Conservation (phyloP, 2,888 invertebrate species). For the Chymomyza procnemis region DNA sequence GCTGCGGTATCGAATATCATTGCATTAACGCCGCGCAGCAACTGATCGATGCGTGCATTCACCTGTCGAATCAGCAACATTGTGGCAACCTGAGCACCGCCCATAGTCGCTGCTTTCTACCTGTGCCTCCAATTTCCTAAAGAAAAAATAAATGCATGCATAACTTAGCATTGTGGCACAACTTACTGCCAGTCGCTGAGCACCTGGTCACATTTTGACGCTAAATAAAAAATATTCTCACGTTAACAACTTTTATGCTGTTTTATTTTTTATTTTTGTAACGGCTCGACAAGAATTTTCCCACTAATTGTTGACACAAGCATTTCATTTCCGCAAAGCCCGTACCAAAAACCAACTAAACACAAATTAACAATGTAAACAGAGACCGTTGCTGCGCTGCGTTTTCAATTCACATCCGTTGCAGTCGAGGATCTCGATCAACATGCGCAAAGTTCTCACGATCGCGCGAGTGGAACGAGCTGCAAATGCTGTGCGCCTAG, state of each 20-base stretch:
- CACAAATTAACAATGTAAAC: slow-evolving; percentile 14
- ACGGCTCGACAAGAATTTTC: slow-evolving; percentile 49
- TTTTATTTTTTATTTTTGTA: no score
- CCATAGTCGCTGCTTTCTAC: not conserved
- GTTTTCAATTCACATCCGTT: slow-evolving; percentile 33
- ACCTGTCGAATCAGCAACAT: not conserved
- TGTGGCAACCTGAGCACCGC: not conserved
- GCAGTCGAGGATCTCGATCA: slow-evolving; percentile 15
- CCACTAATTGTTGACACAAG: slow-evolving; percentile 50
- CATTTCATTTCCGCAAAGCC: slow-evolving; percentile 30
- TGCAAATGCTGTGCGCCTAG: slow-evolving; percentile 50
- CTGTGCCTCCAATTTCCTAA: slow-evolving; percentile 3
- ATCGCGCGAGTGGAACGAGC: not conserved
- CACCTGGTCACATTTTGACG: slow-evolving; percentile 38
- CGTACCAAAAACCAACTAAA: slow-evolving; percentile 18
- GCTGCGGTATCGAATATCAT: not conserved
- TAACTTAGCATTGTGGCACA: not conserved
- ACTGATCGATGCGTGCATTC: not conserved
- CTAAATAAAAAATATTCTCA: slow-evolving; percentile 55
- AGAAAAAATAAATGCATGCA: no score
- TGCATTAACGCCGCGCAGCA: not conserved
- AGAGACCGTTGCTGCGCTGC: not conserved
- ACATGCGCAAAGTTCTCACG: not conserved
- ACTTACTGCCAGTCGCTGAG: slow-evolving; percentile 37
- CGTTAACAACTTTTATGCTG: slow-evolving; percentile 26